phyloP scores from a whole-genome alignment of 2,888 invertebrate genomes.

The Erebia ligea region DNA sequence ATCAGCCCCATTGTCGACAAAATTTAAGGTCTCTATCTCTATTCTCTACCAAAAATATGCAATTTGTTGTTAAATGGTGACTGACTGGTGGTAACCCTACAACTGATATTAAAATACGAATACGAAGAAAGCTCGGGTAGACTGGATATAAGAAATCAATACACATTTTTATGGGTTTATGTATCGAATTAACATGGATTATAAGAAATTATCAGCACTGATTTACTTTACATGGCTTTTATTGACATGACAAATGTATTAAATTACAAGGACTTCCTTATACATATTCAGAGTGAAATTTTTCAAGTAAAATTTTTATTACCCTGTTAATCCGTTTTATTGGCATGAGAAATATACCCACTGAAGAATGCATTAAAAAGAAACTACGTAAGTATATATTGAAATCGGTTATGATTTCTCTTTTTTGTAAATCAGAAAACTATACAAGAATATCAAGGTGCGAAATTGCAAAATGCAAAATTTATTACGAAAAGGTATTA shows the following conservation, averaged over 20 bases:
- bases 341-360: not conserved
- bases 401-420: not conserved
- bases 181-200: not conserved
- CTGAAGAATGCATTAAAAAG: not conserved
- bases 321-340: not conserved
- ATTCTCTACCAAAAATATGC: not conserved
- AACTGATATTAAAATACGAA: not conserved
- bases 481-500: not conserved
- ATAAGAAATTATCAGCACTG: not conserved
- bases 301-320: not conserved
- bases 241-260: not conserved
- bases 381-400: not conserved
- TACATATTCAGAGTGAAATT: not conserved
- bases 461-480: not conserved
- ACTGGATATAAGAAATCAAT: conserved; percentile 11
- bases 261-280: not conserved
- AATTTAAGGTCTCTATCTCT: not conserved
- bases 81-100: conserved; percentile 8
- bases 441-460: not conserved
- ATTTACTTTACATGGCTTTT: conserved; percentile 7
- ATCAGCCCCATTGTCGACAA: too few species aligned
- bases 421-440: not conserved
- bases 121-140: not conserved
- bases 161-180: conserved; percentile 13
- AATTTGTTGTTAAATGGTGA: not conserved